Evolutionary conservation across 1,140 invertebrate species (phyloP).

Genomic region (Drosophila ambigua): DNA sequence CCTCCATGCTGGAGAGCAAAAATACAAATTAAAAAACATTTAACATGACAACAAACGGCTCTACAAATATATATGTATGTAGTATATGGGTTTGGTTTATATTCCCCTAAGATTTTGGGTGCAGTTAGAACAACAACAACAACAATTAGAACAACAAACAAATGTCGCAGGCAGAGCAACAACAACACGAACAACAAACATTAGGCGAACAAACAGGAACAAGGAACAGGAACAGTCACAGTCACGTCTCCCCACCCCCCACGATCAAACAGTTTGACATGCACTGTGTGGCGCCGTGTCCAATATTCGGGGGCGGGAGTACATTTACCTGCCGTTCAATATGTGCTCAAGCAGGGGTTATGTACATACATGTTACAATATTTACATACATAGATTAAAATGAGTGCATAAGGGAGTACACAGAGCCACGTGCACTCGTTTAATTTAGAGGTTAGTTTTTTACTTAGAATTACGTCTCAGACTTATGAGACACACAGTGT

Average conservation of each 20-base stretch:
- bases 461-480: no score
- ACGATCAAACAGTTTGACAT: conserved; percentile 53
- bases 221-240: conserved; percentile 4
- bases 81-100: not conserved
- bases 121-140: conserved; percentile 48
- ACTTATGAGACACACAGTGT: no score
- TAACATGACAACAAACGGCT: not conserved
- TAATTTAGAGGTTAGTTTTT: no score
- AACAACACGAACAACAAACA: conserved; percentile 61
- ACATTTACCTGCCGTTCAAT: not conserved
- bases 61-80: not conserved
- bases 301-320: no score
- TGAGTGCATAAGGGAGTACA: no score
- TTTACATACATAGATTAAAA: no score
- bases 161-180: conserved; percentile 62
- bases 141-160: conserved; percentile 54
- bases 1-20: conserved; percentile 87
- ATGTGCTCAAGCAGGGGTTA: not conserved
- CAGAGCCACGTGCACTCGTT: no score
- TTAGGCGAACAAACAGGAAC: conserved; percentile 36
- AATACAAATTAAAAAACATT: not conserved
- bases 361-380: no score
- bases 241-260: conserved; percentile 1
- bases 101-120: conserved; percentile 1
- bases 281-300: conserved; percentile 41